A percentile compares a stretch with the other conserved stretches of the same genome.
phyloP scores from a whole-genome alignment of 1,140 invertebrate species.

The Drosophila carrolli region DNA sequence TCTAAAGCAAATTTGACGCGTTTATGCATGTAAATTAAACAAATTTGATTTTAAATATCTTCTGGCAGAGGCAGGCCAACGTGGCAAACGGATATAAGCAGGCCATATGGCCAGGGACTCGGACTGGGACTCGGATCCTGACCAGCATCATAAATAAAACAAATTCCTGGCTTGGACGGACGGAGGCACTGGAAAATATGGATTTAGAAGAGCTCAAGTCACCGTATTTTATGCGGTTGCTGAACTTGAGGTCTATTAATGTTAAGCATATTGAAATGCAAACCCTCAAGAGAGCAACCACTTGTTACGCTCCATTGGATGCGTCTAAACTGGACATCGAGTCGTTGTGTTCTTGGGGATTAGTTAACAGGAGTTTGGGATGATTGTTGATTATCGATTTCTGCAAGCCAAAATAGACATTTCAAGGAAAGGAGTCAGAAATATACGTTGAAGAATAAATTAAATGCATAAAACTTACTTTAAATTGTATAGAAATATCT shows the following conservation, averaged over 20 bases:
- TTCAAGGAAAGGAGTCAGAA: too few relatives aligned
- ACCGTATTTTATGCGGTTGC: constrained; percentile 64
- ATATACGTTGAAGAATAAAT: neutral
- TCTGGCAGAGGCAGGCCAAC: constrained; percentile 52
- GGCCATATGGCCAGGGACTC: constrained; percentile 27
- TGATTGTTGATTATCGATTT: constrained; percentile 2
- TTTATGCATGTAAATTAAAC: constrained; percentile 83
- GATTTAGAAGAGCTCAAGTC: constrained; percentile 56
- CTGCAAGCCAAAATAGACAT: too few relatives aligned
- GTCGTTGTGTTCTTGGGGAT: constrained; percentile 27
- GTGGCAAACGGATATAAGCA: constrained; percentile 17
- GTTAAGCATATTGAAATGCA: constrained; percentile 47
- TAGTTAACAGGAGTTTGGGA: neutral
- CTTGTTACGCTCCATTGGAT: constrained; percentile 49
- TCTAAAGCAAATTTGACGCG: constrained; percentile 82
- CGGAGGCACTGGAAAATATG: constrained; percentile 16
- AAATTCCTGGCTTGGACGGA: constrained; percentile 25
- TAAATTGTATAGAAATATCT: too few relatives aligned
- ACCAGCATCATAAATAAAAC: constrained; percentile 54
- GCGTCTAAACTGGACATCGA: constrained; percentile 39
- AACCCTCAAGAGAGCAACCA: constrained; percentile 33
- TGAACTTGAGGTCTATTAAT: constrained; percentile 63
- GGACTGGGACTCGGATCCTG: too few relatives aligned
- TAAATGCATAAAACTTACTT: too few relatives aligned
- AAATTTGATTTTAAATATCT: constrained; percentile 84